Base-by-base conservation (phyloP, 2,888 invertebrate species). In the Agrilus cyanescens region DNA sequence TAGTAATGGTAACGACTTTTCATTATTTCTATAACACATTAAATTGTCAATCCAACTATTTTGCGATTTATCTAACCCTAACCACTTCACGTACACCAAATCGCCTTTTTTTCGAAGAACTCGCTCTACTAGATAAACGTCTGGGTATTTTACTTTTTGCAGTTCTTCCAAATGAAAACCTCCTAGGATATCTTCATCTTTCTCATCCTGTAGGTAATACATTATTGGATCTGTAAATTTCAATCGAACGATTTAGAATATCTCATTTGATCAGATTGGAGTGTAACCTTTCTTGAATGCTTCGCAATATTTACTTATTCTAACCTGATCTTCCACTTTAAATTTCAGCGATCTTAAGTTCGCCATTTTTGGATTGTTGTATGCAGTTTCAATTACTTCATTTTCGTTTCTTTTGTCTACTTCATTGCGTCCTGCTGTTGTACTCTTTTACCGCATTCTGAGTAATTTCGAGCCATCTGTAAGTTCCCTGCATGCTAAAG, bases 201-300 rank as follows among this genome's bases (percentile, higher is more conserved):
- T 44, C 46, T 53, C 41, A 52, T 61, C 53, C 48, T 49, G 40
- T 32, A 57, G 37, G 36, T 50, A 41, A 49, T 58, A 53, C 45
- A 53, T 48, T 32, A 46, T 42, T 34, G 56, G 58, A 47, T 54
- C 46, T 25, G 54, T 56, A 36, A 49, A 31, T 48, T 56, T 45
- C 41, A 61, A 43, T 46, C 49, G 46, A 18, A 40, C 43, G 32
- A 59, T 52, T 43, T 50, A 49, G 47, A 60, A 59, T 37, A 58
- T 47, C 49, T 59, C 58, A 10, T 53, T 53, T n/a, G 56, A 53
- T 57, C 58, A 60, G 43, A 56, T 55, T 1, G 57, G 55, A 32
- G 56, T 57, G 47, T 54, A 59, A 2, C 56, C 55, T 41, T 57
- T 56, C 7, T 46, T 47, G 46, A 58, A 57, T 3, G 40, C 29